Evolutionary conservation across 2,888 invertebrate species (phyloP), one percentile per base, ranked within the genome.

Genomic region (Busseola fusca): DNA sequence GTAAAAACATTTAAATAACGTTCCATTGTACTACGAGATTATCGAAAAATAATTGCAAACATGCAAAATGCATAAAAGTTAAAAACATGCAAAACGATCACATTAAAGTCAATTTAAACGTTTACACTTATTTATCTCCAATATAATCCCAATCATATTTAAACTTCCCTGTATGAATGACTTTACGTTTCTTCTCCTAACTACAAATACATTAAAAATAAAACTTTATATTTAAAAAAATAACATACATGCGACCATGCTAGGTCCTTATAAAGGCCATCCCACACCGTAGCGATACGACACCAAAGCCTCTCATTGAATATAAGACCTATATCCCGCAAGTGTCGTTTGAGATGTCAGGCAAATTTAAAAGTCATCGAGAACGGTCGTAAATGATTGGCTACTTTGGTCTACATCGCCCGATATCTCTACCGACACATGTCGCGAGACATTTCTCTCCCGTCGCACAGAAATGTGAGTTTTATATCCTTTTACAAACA

Each of bases 101-200:
- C 27, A 25, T 25, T 54, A 40, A 54, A 68, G 68, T 54, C 30
- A 74, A 73, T 67, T 59, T 37, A 27, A 64, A 59, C 40, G 30
- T 21, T 50, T 21, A 42, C 30, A 70, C 16, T 52, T 37, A 54
- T 52, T 48, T 42, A 21, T 37, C 21, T 62, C 25, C 37, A 34
- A 16, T 57, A 34, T 18, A 52, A 48, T 66, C 21, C 58, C 78
- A 48, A 27, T 59, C 63, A 59, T 54, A n/a, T 52, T 63, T 30
- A 30, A 58, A 63, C 63, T 66, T 72, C 76, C 76, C 76, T 76
- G 78, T 76, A 76, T 56, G 18, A 45, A 57, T 37, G 48, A 64
- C 25, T 64, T 60, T 59, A 64, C 57, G 63, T 60, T 68, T 54
- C 48, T 40, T 67, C 66, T 66, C 45, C 58, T 59, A 50, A 18